Evolutionary conservation across 2,797 vertebrate genomes (phyloP).

Genomic region (Helarctos malayanus): DNA sequence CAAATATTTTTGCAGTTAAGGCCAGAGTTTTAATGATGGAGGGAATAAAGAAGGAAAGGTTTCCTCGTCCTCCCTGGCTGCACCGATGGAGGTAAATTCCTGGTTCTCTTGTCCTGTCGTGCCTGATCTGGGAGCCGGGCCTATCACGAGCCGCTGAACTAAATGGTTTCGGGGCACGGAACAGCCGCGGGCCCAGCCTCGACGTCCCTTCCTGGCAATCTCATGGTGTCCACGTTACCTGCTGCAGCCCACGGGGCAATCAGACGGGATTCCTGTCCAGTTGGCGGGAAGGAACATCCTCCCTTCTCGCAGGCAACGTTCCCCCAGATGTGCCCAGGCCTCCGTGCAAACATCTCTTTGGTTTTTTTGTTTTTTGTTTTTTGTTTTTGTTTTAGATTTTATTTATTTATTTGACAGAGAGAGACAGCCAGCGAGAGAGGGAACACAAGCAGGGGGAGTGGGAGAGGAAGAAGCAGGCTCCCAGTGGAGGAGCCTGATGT

Average conservation of each 20-base stretch:
- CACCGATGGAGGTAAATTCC: rapidly evolving
- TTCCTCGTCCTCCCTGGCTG: no score
- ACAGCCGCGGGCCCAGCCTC: rapidly evolving
- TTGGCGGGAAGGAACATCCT: rapidly evolving
- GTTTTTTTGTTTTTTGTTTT: no score
- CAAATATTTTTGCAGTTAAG: not conserved
- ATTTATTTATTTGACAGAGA: no score
- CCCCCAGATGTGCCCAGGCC: not conserved
- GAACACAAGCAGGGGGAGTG: no score
- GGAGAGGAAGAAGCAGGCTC: no score
- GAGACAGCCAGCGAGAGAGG: no score
- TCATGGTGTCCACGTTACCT: rapidly evolving
- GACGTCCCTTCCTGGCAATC: rapidly evolving
- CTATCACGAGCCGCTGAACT: not conserved
- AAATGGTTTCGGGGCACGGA: not conserved
- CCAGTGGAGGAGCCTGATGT: no score
- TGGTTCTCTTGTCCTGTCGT: rapidly evolving
- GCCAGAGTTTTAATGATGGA: not conserved
- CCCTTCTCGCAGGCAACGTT: rapidly evolving
- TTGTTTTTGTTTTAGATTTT: no score
- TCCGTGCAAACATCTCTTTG: not conserved
- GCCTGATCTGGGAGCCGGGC: rapidly evolving
- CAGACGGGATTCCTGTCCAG: rapidly evolving
- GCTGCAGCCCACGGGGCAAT: rapidly evolving
- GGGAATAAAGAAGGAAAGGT: not conserved